phyloP scores from a whole-genome alignment of 2,888 invertebrate genomes.

The Drosophila mercatorum region DNA sequence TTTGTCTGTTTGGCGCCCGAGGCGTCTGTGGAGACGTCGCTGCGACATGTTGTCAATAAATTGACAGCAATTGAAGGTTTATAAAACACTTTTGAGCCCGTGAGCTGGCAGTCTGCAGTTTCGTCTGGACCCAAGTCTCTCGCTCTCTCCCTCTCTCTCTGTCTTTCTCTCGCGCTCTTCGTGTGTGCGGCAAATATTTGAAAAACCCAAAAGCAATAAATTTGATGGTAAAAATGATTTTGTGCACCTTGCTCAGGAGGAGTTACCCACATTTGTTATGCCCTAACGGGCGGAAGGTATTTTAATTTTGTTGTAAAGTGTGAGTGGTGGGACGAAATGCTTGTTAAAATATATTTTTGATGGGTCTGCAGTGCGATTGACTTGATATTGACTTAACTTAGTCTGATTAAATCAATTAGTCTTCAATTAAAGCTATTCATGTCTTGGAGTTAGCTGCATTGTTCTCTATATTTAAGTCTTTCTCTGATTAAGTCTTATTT shows the following conservation, averaged over 20 bases:
- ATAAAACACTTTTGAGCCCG: conserved; percentile 72
- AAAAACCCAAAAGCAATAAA: conserved; percentile 72
- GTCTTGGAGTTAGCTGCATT: too few species aligned
- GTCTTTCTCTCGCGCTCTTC: conserved; percentile 33
- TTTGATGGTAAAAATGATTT: conserved; percentile 75
- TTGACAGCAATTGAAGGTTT: conserved; percentile 81
- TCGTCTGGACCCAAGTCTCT: conserved; percentile 15
- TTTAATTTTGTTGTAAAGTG: neutral
- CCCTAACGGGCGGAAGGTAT: conserved; percentile 8
- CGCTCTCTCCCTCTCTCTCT: neutral
- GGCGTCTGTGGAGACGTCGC: conserved; percentile 54
- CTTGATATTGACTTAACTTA: neutral
- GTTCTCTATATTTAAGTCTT: too few species aligned
- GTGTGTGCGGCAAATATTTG: conserved; percentile 48
- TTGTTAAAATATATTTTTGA: neutral
- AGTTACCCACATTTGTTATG: conserved; percentile 38
- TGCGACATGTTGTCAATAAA: conserved; percentile 79
- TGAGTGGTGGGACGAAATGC: neutral
- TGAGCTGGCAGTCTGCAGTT: conserved; percentile 15
- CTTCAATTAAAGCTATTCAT: too few species aligned
- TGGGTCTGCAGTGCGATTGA: neutral
- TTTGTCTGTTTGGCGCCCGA: conserved; percentile 52
- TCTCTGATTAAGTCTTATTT: too few species aligned
- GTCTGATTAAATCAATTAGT: too few species aligned
- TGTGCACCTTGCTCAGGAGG: conserved; percentile 54